These are phyloP conservation scores for Syritta pipiens DNA, from an alignment of 2,888 invertebrate genomes.

Conservation along the genomic window DNA sequence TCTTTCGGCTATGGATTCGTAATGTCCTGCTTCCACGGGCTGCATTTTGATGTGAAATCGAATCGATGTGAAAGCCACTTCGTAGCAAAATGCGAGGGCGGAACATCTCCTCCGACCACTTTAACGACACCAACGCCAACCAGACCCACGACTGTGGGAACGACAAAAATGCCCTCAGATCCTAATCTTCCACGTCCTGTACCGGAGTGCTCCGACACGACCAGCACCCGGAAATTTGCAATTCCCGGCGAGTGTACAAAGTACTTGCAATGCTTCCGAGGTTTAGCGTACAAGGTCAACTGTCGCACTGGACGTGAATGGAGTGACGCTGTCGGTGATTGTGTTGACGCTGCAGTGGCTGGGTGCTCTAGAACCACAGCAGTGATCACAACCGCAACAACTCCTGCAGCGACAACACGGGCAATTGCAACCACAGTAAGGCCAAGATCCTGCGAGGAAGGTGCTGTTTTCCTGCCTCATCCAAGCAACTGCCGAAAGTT, in stretches of 20 bases:
- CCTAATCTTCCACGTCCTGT: constrained; percentile 10
- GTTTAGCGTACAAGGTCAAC: constrained; percentile 7
- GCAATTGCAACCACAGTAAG: not conserved
- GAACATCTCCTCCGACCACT: not conserved
- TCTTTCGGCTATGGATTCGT: constrained; percentile 20
- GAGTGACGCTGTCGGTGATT: constrained; percentile 23
- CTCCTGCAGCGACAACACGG: not conserved
- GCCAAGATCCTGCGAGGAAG: constrained; percentile 17
- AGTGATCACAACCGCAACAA: not conserved
- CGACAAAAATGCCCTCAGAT: not conserved
- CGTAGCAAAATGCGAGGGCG: too few species aligned
- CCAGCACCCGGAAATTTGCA: constrained; percentile 22
- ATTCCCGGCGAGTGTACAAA: constrained; percentile 47
- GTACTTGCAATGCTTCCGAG: constrained; percentile 29
- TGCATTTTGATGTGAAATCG: too few species aligned
- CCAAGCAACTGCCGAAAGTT: constrained; percentile 61
- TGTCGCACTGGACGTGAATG: constrained; percentile 53
- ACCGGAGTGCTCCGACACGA: constrained; percentile 22
- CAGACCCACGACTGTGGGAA: too few species aligned
- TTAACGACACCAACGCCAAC: not conserved
- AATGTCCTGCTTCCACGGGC: constrained; percentile 68
- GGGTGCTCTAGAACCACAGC: constrained; percentile 9
- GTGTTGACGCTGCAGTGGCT: constrained; percentile 28
- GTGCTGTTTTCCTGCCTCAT: constrained; percentile 38
- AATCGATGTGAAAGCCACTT: too few species aligned